These are phyloP conservation scores for Epizoanthus rinbou DNA, from an alignment of 92 coral and sea anemone species.

Conservation along the genomic window DNA sequence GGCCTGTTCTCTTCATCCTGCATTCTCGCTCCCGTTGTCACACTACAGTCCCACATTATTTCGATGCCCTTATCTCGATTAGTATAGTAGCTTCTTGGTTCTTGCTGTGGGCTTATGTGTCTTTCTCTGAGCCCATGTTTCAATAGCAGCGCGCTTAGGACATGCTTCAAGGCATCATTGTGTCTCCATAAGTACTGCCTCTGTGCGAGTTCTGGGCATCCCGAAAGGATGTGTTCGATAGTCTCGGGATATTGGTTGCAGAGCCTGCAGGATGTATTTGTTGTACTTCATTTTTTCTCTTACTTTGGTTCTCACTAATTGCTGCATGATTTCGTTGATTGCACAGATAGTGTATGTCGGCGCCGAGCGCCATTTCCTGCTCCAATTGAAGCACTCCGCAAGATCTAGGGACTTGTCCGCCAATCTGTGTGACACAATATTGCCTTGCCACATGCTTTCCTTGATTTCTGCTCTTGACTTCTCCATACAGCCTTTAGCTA, in stretches of 20 bases:
- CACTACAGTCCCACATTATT: conserved; percentile 5
- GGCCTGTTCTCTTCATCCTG: conserved; percentile 17
- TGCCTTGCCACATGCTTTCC: no score
- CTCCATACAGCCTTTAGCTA: neutral
- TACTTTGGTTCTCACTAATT: neutral
- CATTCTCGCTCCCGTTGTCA: conserved; percentile 20
- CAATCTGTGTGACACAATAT: neutral
- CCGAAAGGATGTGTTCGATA: conserved; percentile 4
- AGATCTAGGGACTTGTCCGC: neutral
- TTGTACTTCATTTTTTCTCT: neutral
- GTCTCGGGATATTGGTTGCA: conserved; percentile 9
- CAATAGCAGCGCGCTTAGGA: conserved; percentile 3
- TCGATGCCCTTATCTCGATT: neutral
- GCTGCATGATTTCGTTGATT: neutral
- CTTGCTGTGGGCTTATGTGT: neutral
- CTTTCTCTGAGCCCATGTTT: neutral
- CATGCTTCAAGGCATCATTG: conserved; percentile 15
- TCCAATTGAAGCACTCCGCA: neutral
- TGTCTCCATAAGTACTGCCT: neutral
- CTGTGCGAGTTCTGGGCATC: conserved; percentile 10
- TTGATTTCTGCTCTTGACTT: no score
- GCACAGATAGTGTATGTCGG: neutral
- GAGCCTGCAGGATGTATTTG: conserved; percentile 3
- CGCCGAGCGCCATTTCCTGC: neutral
- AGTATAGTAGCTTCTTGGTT: neutral